phyloP scores from a whole-genome alignment of 2,797 vertebrate genomes.

The Podarcis siculus region DNA sequence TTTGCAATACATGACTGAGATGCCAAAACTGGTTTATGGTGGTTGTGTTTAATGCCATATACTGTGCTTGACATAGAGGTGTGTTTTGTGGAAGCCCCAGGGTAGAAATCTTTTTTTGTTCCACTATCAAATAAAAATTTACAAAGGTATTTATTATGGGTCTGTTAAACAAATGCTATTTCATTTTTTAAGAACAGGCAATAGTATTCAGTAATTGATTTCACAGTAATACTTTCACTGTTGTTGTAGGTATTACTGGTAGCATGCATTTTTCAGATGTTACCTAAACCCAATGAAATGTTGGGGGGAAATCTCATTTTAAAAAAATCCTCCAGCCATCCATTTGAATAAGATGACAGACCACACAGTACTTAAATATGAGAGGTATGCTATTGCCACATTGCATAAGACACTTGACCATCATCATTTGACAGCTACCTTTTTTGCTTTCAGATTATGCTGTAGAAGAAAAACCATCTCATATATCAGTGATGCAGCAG shows the following conservation, averaged over 20 bases:
- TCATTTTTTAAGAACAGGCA: neutral
- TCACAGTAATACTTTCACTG: neutral
- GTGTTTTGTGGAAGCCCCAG: neutral
- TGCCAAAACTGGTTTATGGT: too few species aligned
- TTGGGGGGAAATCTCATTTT: neutral
- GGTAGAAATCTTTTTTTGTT: neutral
- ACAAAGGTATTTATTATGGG: neutral
- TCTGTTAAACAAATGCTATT: neutral
- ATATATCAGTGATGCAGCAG: constrained; percentile 96
- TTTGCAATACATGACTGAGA: too few species aligned
- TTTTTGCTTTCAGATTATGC: constrained; percentile 87
- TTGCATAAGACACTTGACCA: neutral
- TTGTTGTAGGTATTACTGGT: neutral
- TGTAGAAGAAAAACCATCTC: constrained; percentile 95
- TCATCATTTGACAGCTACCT: constrained; percentile 6
- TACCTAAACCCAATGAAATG: neutral
- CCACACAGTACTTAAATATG: neutral
- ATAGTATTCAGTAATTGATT: neutral
- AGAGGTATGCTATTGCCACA: neutral
- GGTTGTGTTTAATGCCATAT: neutral
- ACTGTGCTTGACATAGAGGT: neutral
- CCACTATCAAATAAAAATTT: neutral
- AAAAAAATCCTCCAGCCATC: neutral
- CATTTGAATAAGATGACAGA: constrained; percentile 11
- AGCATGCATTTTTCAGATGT: neutral